Evolutionary conservation across 2,888 invertebrate genomes (phyloP).

Genomic region (Rutpela maculata): DNA sequence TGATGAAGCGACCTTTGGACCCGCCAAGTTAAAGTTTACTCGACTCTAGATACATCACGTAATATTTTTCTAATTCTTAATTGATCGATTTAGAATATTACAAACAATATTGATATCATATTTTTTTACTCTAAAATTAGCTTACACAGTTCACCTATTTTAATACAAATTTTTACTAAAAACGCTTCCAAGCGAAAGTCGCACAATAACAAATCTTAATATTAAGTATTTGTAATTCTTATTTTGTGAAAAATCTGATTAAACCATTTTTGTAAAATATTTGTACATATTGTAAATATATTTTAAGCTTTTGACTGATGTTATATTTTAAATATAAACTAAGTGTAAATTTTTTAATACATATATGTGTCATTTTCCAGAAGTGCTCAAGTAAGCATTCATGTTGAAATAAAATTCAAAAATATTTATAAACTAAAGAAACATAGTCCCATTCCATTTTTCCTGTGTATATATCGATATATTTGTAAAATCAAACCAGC

Average conservation of each 20-base stretch:
- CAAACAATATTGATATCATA: neutral
- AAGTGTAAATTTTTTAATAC: slow-evolving; percentile 27
- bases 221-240: neutral
- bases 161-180: neutral
- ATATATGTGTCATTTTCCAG: neutral
- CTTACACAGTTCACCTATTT: neutral
- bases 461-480: neutral
- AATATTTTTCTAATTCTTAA: too few species aligned
- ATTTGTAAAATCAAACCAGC: neutral
- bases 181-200: neutral
- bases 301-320: slow-evolving; percentile 52
- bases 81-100: too few species aligned
- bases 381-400: slow-evolving; percentile 25
- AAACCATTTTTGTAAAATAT: slow-evolving; percentile 33
- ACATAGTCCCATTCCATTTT: neutral
- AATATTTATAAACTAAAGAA: slow-evolving; percentile 1
- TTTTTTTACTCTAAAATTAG: neutral
- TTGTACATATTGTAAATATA: slow-evolving; percentile 41
- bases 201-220: slow-evolving; percentile 1
- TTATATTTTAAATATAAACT: slow-evolving; percentile 32
- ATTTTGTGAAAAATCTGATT: neutral
- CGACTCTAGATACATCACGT: too few species aligned
- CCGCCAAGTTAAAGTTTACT: too few species aligned
- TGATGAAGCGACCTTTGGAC: too few species aligned
- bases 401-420: slow-evolving; percentile 11